Evolutionary conservation across 64 coral and sea anemone genomes (phyloP), one percentile per base, ranked within the genome.

Genomic region (Montipora efflorescens): DNA sequence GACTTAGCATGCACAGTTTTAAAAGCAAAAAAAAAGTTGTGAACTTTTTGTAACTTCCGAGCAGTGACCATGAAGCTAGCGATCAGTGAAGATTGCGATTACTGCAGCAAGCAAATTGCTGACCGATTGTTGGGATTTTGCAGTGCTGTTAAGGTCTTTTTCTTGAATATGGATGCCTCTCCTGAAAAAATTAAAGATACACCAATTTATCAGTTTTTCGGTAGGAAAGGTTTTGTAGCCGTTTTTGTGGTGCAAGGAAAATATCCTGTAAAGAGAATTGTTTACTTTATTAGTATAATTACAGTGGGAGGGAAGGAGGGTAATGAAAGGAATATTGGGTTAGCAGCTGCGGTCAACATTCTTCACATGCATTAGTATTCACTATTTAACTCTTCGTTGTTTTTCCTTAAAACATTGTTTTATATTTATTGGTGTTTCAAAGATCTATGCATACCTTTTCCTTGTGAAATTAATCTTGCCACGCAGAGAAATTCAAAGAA

Each of bases 401-500:
- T 64, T 15, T 64, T 57, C 6, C 14, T 3, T 64, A 2, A 4
- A 11, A 21, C 20, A 21, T 23, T 19, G 8, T 21, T 7, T 71
- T 71, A 18, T 47, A 15, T n/a, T 7, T 61, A 9, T 48, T 43
- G 57, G 7, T 18, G 3, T 15, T 23, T 4, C 47, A 13, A 18
- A 48, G 14, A 18, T 59, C 1, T 79, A 1, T 0, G 14, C 64
- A 1, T 79, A 98, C 96, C 96, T 85, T 95, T 98, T 52, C 96
- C 96, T 75, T 98, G 96, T 44, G 87, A 69, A 21, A 98, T 76
- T 89, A 95, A 77, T 89, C 96, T 95, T 1, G 93, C 90, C 13
- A 98, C 93, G 74, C 90, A 98, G 8, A 98, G 90, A 93, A 98
- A 98, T 68, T 95, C 96, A 25, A 87, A 98, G 47, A 98, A 98